Base-by-base conservation (phyloP, 2,113 vertebrate species). In the Tauraco erythrolophus region DNA sequence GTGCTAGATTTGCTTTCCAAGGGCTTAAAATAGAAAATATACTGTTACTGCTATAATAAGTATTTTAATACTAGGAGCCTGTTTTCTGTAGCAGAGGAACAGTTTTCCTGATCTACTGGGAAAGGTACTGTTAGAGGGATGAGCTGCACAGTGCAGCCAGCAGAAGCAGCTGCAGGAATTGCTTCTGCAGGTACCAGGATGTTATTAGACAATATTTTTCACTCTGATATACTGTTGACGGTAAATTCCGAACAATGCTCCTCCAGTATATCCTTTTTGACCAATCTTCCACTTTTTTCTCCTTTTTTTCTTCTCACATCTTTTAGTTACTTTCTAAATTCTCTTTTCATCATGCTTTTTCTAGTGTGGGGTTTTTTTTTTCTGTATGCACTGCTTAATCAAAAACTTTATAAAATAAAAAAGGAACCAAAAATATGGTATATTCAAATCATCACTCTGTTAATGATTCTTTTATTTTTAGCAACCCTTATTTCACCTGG, bases 351-450 rank as follows among this genome's bases (percentile, higher is more conserved):
- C 9, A 31, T 10, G 1, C 2, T 51, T 82, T 83, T 56, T 19
- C 33, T 60, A 28, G 1, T 6, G n/a, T n/a, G n/a, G n/a, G n/a
- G n/a, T n/a, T n/a, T 23, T 5, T 28, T 7, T 1, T 11, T 7
- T 2, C 21, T n/a, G 6, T 3, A 39, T 5, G 3, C 27, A 48
- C 45, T 70, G 69, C 4, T 54, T n/a, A 78, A 66, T 66, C 54
- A 35, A 23, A 78, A 91, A 14, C 5, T 45, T 82, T 64, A 43
- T 39, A 46, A 92, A 85, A 46, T 31, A 27, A 69, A 70, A 82
- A 70, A 77, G 9, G 10, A 28, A 70, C 6, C 4, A 14, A 15
- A 69, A 57, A n/a, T 11, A 16, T 0, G 1, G 10, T 33, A 13
- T 48, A 41, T 75, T 56, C 8, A 78, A 78, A 82, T 51, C 10